Evolutionary conservation across 2,888 invertebrate genomes (phyloP).

Genomic region (Drosophila hamatofila): DNA sequence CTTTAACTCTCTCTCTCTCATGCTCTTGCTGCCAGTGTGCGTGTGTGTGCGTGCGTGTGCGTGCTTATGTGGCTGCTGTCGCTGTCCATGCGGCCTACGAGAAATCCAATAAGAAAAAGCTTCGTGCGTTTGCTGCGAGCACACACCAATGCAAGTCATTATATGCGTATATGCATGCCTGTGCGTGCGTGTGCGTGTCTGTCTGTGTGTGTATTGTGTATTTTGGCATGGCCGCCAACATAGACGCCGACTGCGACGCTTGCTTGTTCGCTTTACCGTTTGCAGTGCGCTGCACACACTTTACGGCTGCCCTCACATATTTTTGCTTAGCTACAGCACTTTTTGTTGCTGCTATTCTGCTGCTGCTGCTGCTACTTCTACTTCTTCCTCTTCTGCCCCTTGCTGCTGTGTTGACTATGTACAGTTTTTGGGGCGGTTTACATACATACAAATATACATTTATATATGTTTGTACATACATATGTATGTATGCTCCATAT

Average conservation of each 20-base stretch:
- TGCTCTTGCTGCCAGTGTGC: not conserved
- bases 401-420: constrained; percentile 45
- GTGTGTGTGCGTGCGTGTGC: constrained; percentile 17
- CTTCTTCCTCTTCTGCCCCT: not conserved
- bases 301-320: constrained; percentile 40
- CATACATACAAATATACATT: not conserved
- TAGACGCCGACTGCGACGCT: constrained; percentile 40
- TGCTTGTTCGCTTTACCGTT: constrained; percentile 38
- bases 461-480: not conserved
- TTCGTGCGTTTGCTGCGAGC: constrained; percentile 63
- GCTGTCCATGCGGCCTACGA: constrained; percentile 55
- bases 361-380: constrained; percentile 14
- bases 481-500: constrained; percentile 68
- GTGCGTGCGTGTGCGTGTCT: constrained; percentile 15
- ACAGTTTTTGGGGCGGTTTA: constrained; percentile 59
- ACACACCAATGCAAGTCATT: constrained; percentile 77
- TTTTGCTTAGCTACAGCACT: constrained; percentile 70
- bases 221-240: constrained; percentile 61
- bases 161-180: constrained; percentile 68
- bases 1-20: constrained; percentile 17
- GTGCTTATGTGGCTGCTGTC: constrained; percentile 54
- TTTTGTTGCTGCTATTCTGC: constrained; percentile 17
- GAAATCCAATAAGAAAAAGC: constrained; percentile 74
- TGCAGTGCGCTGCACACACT: constrained; percentile 75
- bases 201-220: constrained; percentile 42